Conservation (phyloP, 2,113 vertebrate species). For the Ceyx melanurus region DNA sequence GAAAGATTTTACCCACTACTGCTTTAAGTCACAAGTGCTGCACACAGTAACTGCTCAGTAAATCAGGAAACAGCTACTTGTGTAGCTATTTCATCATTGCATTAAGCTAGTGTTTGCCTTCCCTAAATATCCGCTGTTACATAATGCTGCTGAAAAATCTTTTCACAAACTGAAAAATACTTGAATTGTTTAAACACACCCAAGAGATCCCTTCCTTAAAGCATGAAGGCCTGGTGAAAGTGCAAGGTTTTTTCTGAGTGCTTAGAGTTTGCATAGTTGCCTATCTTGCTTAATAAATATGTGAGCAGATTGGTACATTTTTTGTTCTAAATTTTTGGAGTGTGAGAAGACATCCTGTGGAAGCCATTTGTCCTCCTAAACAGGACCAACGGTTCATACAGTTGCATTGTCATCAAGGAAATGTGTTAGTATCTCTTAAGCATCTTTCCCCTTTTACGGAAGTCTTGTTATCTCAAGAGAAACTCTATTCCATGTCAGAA, state of each 20-base stretch:
- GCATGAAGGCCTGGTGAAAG: neutral
- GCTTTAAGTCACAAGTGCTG: neutral
- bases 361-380: neutral
- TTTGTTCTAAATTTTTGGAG: neutral
- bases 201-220: neutral
- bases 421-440: neutral
- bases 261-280: neutral
- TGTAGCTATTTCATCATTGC: constrained; percentile 19
- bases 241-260: neutral
- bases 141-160: neutral
- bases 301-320: neutral
- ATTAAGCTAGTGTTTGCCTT: constrained; percentile 28
- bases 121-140: neutral
- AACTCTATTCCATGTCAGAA: neutral
- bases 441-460: neutral
- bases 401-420: neutral
- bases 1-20: neutral
- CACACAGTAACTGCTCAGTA: neutral
- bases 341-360: neutral
- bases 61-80: neutral
- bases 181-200: neutral
- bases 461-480: neutral
- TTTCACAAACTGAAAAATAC: neutral
- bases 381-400: too few relatives aligned
- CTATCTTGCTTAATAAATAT: neutral